A percentile compares a stretch with the other conserved stretches of the same genome.
These are phyloP conservation scores for Coluber constrictor DNA, from an alignment of 2,797 vertebrate genomes.

Conservation along the genomic window DNA sequence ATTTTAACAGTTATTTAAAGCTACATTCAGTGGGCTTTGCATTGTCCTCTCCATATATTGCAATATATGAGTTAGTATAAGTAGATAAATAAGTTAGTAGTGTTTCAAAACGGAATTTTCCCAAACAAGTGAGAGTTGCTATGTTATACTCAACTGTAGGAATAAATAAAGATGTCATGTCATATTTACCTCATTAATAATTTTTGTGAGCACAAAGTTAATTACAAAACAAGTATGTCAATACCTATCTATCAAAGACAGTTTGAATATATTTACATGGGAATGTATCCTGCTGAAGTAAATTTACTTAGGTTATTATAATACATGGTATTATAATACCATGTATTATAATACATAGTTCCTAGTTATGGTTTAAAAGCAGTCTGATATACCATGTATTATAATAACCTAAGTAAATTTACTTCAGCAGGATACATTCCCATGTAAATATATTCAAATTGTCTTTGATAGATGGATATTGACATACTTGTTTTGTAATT, in stretches of 20 bases:
- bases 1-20: conserved; percentile 35
- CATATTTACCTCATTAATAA: background rate
- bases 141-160: conserved; percentile 21
- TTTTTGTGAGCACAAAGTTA: background rate
- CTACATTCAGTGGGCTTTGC: conserved; percentile 17
- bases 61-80: background rate
- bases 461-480: no score
- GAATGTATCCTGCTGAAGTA: background rate
- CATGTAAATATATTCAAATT: no score
- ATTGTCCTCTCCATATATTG: conserved; percentile 39
- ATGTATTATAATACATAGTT: no score
- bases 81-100: conserved; percentile 37
- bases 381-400: no score
- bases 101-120: conserved; percentile 35
- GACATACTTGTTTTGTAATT: no score
- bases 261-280: background rate
- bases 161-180: conserved; percentile 10
- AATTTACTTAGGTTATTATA: background rate
- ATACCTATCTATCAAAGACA: background rate
- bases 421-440: no score
- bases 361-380: no score
- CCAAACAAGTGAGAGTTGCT: conserved; percentile 27
- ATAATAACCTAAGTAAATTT: no score
- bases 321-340: background rate
- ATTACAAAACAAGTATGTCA: background rate